Base-by-base conservation (phyloP, 2,113 vertebrate genomes). In the Jacana jacana region DNA sequence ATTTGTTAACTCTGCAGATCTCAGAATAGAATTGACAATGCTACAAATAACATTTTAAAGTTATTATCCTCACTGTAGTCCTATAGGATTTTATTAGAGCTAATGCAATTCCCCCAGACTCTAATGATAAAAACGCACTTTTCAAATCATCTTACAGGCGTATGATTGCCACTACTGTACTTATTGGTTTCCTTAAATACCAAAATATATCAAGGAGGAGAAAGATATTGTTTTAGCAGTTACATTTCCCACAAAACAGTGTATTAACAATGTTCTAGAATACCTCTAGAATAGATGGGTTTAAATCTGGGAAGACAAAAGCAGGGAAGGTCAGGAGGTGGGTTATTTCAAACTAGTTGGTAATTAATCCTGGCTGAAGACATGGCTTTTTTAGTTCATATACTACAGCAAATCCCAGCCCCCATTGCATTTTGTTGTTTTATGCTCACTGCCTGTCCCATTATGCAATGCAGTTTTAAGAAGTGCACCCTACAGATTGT, bases 401-500 rank as follows among this genome's bases (percentile, higher is more conserved):
- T 72, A 57, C 48, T 81, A 71, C 40, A 58, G 44, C 57, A 88
- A 65, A 69, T 33, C 60, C 88, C 90, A 92, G 65, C 90, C 69
- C 55, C 44, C 70, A 17, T 8, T 10, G 9, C 27, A 58, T 84
- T 85, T 40, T 75, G 40, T 80, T 76, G 68, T 94, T 55, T 66
- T 93, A 30, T 78, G 61, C 65, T 89, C 44, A 30, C 39, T 0
- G 1, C 51, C 86, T 52, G 68, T 88, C 55, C 86, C 80, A 89
- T 92, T 96, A 94, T 69, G 80, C 83, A 95, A 89, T 13, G 28
- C 55, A 69, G 80, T 92, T 88, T 91, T 37, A 72, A 96, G 79
- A 88, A 91, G 70, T 65, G 70, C 58, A 85, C 93, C 91, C 91
- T 93, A 65, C 92, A 91, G 96, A 94, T 80, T 96, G 91, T 60